Conservation (phyloP, 2,797 vertebrate species). For the Podarcis lilfordi region DNA sequence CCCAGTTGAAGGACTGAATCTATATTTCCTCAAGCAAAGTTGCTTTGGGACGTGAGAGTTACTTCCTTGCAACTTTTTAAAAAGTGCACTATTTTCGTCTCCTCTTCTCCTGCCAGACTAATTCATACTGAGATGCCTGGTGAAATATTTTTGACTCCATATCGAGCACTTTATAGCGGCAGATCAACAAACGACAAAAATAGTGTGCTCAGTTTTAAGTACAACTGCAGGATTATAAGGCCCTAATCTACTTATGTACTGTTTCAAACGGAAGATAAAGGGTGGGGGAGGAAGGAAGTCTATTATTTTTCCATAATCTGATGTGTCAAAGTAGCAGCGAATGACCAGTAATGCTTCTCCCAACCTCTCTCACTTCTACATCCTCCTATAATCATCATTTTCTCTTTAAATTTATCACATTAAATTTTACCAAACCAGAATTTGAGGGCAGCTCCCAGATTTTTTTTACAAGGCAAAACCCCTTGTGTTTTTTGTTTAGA, state of each 20-base stretch:
- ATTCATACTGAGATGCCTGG: not conserved
- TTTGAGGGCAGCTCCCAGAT: not conserved
- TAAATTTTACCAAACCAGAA: not conserved
- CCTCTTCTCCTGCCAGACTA: not conserved
- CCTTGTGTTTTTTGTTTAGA: not conserved
- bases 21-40: not conserved
- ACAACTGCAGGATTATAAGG: not conserved
- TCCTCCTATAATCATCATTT: not conserved
- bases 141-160: not conserved
- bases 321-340: not conserved
- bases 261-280: not conserved
- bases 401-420: not conserved
- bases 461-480: not conserved
- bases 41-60: constrained; percentile 21
- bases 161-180: constrained; percentile 8
- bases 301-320: not conserved
- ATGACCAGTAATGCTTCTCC: not conserved
- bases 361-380: not conserved
- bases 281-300: not conserved
- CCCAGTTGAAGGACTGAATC: constrained; percentile 81
- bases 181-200: not conserved
- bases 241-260: not conserved
- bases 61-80: constrained; percentile 3
- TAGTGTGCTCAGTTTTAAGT: not conserved
- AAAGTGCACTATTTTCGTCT: constrained; percentile 22